Evolutionary conservation across 2,113 vertebrate species (phyloP).

Genomic region (Elaphurus davidianus): DNA sequence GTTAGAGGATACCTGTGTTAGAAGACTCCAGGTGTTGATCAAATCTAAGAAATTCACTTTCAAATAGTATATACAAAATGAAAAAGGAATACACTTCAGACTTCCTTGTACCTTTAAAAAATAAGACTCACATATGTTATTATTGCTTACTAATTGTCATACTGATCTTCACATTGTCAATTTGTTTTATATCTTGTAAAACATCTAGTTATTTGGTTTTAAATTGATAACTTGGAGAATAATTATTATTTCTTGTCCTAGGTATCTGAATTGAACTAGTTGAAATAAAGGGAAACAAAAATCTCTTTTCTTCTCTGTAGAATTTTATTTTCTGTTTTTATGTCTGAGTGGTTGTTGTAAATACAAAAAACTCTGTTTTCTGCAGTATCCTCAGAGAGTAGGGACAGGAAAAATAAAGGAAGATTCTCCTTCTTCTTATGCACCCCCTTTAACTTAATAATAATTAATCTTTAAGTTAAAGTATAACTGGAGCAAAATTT

Average conservation of each 20-base stretch:
- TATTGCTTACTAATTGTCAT: neutral
- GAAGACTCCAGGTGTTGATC: neutral
- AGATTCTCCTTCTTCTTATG: neutral
- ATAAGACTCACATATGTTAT: neutral
- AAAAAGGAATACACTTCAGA: neutral
- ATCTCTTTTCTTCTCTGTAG: neutral
- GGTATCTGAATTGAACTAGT: neutral
- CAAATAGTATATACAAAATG: slow-evolving; percentile 11
- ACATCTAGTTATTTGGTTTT: slow-evolving; percentile 29
- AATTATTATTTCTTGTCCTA: neutral
- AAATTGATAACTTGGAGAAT: neutral
- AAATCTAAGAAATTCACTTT: slow-evolving; percentile 16
- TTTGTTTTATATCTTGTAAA: neutral
- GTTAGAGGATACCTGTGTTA: neutral
- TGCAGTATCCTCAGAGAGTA: neutral
- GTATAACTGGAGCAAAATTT: neutral
- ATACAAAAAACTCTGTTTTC: neutral
- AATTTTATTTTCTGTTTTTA: slow-evolving; percentile 12
- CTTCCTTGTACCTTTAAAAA: neutral
- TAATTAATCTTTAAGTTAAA: neutral
- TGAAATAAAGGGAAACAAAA: slow-evolving; percentile 35
- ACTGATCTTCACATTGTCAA: neutral
- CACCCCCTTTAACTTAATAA: neutral
- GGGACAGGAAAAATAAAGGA: neutral
- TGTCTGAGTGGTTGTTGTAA: neutral